These are phyloP conservation scores for Amblyopsis rosae DNA, from an alignment of 2,113 vertebrate species.

Conservation along the genomic window DNA sequence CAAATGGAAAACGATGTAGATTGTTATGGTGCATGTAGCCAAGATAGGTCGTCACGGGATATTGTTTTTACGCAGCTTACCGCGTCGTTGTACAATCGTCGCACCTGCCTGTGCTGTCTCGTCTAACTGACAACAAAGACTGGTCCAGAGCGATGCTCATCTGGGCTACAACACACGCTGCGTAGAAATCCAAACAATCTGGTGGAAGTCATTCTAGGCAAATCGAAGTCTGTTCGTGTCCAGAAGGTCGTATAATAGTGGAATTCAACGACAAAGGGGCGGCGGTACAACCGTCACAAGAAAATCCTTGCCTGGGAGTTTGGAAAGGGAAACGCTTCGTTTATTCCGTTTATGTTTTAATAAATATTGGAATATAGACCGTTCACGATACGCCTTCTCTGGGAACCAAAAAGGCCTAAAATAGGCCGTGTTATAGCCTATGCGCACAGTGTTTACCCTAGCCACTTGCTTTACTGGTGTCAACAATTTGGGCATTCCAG, in stretches of 20 bases:
- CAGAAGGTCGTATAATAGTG: not conserved
- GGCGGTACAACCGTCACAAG: constrained; percentile 12
- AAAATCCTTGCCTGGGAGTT: constrained; percentile 10
- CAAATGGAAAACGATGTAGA: not conserved
- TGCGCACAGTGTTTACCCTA: not conserved
- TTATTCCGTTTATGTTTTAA: constrained; percentile 2
- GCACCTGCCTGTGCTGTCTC: constrained; percentile 52
- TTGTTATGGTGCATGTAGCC: not conserved
- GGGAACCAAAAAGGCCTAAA: constrained; percentile 13
- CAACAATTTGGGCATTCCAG: not conserved
- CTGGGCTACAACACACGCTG: constrained; percentile 17
- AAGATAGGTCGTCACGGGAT: not conserved
- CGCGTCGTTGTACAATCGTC: constrained; percentile 1
- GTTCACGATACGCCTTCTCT: not conserved
- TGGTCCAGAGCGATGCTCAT: constrained; percentile 21
- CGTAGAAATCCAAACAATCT: not conserved
- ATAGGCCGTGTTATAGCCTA: not conserved
- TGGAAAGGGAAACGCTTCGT: constrained; percentile 27
- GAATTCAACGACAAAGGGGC: not conserved
- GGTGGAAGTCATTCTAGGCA: not conserved
- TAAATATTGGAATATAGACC: not conserved
- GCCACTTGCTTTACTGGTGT: not conserved
- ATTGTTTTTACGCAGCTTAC: not conserved
- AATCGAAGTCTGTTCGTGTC: not conserved
- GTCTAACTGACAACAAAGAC: constrained; percentile 56